A percentile compares a stretch with the other conserved stretches of the same genome.
phyloP scores from a whole-genome alignment of 2,113 vertebrate species.

The Tapirus terrestris region DNA sequence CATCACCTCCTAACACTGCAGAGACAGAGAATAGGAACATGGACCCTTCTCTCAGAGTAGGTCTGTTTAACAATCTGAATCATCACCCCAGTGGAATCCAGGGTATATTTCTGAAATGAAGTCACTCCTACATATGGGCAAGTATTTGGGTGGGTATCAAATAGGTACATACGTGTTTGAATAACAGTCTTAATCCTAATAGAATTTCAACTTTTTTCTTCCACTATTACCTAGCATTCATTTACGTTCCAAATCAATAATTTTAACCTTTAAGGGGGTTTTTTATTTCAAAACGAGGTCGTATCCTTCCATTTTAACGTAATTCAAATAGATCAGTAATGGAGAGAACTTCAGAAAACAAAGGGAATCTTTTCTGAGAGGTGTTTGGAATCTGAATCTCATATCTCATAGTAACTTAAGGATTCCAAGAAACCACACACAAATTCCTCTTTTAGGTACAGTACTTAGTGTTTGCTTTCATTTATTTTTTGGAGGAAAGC shows the following conservation, averaged over 20 bases:
- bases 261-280: neutral
- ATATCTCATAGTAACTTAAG: neutral
- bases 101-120: neutral
- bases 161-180: neutral
- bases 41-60: neutral
- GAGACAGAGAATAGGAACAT: neutral
- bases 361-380: neutral
- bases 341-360: neutral
- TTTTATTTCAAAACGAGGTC: neutral
- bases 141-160: neutral
- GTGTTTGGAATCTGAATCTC: neutral
- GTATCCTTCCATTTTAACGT: neutral
- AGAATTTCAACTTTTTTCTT: neutral
- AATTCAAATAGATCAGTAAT: neutral
- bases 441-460: neutral
- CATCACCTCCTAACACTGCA: neutral
- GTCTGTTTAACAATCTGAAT: neutral
- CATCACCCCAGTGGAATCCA: neutral
- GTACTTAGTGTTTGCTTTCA: neutral
- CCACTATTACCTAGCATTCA: neutral
- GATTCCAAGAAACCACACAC: neutral
- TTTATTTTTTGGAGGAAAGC: constrained; percentile 20
- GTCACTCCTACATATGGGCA: neutral
- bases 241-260: neutral
- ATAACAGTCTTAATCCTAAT: neutral